Evolutionary conservation across 2,113 vertebrate genomes (phyloP).

Genomic region (Apaloderma vittatum): DNA sequence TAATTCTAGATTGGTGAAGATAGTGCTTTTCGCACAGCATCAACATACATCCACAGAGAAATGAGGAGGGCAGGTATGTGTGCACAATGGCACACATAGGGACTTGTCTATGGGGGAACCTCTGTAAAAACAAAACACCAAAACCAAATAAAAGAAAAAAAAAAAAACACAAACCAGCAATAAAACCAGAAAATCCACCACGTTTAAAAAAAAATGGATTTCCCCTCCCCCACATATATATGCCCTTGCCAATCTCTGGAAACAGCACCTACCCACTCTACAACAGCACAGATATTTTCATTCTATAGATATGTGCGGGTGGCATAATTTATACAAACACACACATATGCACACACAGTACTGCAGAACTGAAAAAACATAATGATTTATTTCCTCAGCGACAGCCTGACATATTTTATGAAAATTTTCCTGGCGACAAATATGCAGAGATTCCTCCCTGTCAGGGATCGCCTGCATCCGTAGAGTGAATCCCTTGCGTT

Average conservation of each 20-base stretch:
- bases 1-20: background rate
- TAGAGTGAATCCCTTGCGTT: background rate
- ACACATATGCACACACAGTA: background rate
- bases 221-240: no score
- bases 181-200: no score
- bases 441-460: background rate
- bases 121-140: no score
- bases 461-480: background rate
- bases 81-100: no score
- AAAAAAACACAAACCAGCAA: no score
- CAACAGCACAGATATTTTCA: background rate
- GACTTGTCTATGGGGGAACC: no score
- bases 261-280: background rate
- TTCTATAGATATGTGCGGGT: background rate
- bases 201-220: no score
- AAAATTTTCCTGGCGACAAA: background rate
- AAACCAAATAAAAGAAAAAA: no score
- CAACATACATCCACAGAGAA: background rate
- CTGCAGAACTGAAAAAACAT: background rate
- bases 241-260: background rate
- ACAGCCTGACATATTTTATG: background rate
- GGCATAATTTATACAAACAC: slow-evolving; percentile 4
- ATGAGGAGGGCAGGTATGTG: no score
- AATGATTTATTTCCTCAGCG: background rate
- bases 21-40: background rate